A percentile compares a stretch with the other conserved stretches of the same genome.
phyloP scores from a whole-genome alignment of 2,113 vertebrate genomes.

The Poeciliopsis retropinna region DNA sequence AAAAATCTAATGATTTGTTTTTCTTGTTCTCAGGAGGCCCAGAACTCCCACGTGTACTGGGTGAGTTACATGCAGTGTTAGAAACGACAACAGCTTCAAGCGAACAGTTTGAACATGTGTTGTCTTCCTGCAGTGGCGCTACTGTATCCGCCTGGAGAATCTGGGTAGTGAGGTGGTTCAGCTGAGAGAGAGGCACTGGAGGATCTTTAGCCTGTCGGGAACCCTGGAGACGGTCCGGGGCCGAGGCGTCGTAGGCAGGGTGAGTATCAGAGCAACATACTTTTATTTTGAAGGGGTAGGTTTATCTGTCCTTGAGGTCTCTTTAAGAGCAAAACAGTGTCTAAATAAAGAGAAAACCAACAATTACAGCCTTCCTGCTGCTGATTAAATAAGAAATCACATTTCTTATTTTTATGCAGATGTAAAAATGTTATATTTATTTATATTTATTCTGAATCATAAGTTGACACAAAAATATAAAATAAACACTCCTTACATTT shows the following conservation, averaged over 20 bases:
- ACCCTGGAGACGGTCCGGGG: conserved; percentile 96
- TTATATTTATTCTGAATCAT: no score
- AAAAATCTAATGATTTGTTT: background rate
- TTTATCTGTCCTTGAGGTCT: no score
- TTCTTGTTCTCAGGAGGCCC: conserved; percentile 88
- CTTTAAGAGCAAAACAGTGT: no score
- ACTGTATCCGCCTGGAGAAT: conserved; percentile 97
- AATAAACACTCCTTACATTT: no score
- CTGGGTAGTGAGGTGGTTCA: conserved; percentile 94
- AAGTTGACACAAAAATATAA: no score
- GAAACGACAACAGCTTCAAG: background rate
- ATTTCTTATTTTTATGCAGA: no score
- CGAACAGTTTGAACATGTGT: background rate
- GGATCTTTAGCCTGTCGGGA: conserved; percentile 97
- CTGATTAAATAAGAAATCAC: no score
- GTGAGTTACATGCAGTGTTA: conserved; percentile 79
- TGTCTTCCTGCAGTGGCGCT: conserved; percentile 86
- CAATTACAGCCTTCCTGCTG: no score
- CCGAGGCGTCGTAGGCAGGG: conserved; percentile 94
- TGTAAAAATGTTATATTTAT: no score
- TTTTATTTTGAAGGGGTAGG: background rate
- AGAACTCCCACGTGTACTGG: conserved; percentile 98
- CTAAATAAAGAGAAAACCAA: no score
- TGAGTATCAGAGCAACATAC: conserved; percentile 60
- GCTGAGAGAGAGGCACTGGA: conserved; percentile 95